A percentile compares a stretch with the other conserved stretches of the same genome.
These are phyloP conservation scores for Tridacna gigas DNA, from an alignment of 2,888 invertebrate species.

Conservation along the genomic window DNA sequence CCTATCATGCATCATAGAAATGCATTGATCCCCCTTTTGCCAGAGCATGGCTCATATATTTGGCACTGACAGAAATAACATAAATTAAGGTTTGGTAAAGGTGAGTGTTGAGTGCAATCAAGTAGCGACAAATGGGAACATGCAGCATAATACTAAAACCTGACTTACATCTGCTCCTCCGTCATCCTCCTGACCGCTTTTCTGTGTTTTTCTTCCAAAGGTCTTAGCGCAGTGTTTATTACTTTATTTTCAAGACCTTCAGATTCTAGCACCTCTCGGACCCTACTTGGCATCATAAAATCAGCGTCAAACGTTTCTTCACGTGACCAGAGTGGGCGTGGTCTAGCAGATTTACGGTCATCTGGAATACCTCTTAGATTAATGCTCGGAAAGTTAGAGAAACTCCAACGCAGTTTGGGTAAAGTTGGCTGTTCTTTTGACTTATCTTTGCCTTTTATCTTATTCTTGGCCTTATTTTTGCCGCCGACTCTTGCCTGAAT, in stretches of 20 bases:
- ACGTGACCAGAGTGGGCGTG: slow-evolving; percentile 26
- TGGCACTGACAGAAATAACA: too few species aligned
- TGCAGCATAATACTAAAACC: background rate
- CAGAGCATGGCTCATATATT: too few species aligned
- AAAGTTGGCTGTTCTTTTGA: background rate
- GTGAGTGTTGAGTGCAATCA: too few species aligned
- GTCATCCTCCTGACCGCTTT: slow-evolving; percentile 43
- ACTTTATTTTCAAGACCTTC: slow-evolving; percentile 66
- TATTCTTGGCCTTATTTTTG: background rate
- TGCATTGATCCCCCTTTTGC: too few species aligned
- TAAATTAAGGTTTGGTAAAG: too few species aligned
- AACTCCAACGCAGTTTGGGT: slow-evolving; percentile 26
- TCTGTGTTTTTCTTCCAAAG: slow-evolving; percentile 60
- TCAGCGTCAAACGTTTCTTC: slow-evolving; percentile 66
- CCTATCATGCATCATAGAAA: too few species aligned
- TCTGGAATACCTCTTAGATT: slow-evolving; percentile 38
- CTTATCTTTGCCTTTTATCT: slow-evolving; percentile 9
- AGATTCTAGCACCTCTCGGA: slow-evolving; percentile 67
- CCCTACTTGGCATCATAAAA: slow-evolving; percentile 70
- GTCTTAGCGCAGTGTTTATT: slow-evolving; percentile 60
- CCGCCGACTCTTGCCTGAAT: background rate
- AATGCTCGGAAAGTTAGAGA: slow-evolving; percentile 7
- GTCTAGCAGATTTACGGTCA: slow-evolving; percentile 7
- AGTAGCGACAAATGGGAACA: too few species aligned
- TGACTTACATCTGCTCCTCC: slow-evolving; percentile 52